Conservation (phyloP, 2,113 vertebrate genomes). For the Colaptes auratus region DNA sequence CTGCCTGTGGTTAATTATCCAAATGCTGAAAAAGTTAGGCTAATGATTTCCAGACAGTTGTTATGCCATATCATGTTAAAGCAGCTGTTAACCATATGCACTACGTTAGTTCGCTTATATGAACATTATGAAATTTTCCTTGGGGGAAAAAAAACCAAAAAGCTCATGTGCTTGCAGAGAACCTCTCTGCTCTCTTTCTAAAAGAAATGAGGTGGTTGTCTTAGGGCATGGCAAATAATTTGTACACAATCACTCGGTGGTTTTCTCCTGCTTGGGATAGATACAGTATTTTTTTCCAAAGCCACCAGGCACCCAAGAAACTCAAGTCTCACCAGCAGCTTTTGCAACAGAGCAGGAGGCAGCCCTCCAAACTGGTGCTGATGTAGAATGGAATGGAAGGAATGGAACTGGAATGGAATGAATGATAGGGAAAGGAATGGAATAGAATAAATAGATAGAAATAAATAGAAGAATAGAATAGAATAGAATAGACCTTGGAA, state of each 20-base stretch:
- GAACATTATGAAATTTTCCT: constrained; percentile 62
- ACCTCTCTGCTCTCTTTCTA: constrained; percentile 45
- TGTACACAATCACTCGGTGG: constrained; percentile 50
- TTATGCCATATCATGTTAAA: constrained; percentile 59
- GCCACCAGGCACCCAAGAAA: neutral
- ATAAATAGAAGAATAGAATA: too few species aligned
- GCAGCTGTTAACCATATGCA: constrained; percentile 72
- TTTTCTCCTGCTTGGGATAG: neutral
- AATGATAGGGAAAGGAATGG: too few species aligned
- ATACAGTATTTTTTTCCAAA: neutral
- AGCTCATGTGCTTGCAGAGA: constrained; percentile 10
- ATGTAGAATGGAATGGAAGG: too few species aligned
- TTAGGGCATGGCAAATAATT: constrained; percentile 24
- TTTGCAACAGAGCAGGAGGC: neutral
- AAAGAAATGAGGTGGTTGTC: constrained; percentile 47
- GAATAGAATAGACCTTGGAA: too few species aligned
- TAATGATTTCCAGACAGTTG: constrained; percentile 70
- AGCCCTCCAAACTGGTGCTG: neutral
- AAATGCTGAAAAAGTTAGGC: constrained; percentile 44
- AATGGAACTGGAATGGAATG: too few species aligned
- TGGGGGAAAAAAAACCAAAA: neutral
- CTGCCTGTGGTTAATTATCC: constrained; percentile 60
- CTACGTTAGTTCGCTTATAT: constrained; percentile 63
- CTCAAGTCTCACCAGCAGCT: neutral
- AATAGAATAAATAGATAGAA: too few species aligned